phyloP scores from a whole-genome alignment of 2,113 vertebrate species.

The Callipepla squamata region DNA sequence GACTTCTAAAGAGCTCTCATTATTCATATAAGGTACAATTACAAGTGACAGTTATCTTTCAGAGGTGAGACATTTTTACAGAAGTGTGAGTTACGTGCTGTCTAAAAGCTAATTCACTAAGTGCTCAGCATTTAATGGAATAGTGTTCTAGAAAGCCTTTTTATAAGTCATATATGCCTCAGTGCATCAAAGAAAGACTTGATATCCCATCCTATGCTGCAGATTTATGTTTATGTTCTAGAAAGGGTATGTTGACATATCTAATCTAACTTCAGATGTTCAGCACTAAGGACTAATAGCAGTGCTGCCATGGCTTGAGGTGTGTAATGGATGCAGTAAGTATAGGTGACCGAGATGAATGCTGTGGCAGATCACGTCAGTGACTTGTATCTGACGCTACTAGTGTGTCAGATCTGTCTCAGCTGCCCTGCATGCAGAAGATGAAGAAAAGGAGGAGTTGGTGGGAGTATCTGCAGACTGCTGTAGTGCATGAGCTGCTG shows the following conservation, averaged over 20 bases:
- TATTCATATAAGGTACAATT: background rate
- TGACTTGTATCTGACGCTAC: background rate
- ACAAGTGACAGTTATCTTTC: background rate
- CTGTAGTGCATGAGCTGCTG: background rate
- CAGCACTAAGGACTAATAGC: background rate
- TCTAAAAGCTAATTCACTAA: background rate
- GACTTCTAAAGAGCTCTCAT: background rate
- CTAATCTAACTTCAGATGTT: background rate
- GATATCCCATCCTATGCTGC: background rate
- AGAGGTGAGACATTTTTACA: background rate
- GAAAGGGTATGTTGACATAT: background rate
- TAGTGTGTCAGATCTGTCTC: background rate
- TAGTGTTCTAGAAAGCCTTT: background rate
- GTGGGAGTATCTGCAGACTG: background rate
- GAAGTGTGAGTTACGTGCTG: background rate
- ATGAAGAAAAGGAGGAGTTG: background rate
- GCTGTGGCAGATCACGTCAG: background rate
- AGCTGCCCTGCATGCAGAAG: background rate
- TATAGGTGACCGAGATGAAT: background rate
- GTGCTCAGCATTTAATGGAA: background rate
- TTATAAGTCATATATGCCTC: background rate
- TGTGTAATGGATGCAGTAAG: background rate
- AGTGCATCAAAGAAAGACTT: background rate
- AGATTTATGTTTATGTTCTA: background rate
- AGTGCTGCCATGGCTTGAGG: background rate